Evolutionary conservation across 2,888 invertebrate species (phyloP), one percentile per base, ranked within the genome.

Genomic region (Phengaris arion): DNA sequence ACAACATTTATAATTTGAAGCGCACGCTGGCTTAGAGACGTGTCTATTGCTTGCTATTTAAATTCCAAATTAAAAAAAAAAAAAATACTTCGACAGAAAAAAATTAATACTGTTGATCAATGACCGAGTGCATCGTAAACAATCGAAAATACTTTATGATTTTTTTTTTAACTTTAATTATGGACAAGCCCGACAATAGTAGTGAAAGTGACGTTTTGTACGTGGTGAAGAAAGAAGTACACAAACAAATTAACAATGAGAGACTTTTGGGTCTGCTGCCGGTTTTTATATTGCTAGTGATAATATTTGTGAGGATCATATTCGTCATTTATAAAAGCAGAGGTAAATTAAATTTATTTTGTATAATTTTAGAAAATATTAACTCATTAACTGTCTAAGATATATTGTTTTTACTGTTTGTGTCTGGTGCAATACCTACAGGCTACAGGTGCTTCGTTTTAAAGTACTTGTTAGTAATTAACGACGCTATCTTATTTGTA

Each of bases 251-350:
- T 75, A 77, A 77, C 8, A 70, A 77, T 45, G 79, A 79, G 59
- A 81, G 76, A 75, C 77, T 82, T 35, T 78, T 82, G 54, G 83
- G 85, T 79, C 78, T 91, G 0, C 76, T 90, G 68, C 91, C 91
- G 0, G 83, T 91, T 80, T 84, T 90, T 68, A 77, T 90, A 73
- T 81, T 91, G 55, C 79, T 90, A 46, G 77, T 88, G 2, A 83
- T 91, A 0, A 84, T 91, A 48, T 82, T 92, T 8, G 76, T 87
- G 73, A 86, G 89, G 80, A 84, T 90, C 76, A 83, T 90, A 6
- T 91, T 89, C 83, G 84, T 89, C 0, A 72, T 91, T 0, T 90
- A 86, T 76, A 89, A 86, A 78, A 79, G 76, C 54, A 79, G 74
- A 74, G 83, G 82, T 83, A 74, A 82, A 82, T 79, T 70, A 64